Conservation (phyloP, 1,140 invertebrate genomes). For the Saccostrea glomerata region DNA sequence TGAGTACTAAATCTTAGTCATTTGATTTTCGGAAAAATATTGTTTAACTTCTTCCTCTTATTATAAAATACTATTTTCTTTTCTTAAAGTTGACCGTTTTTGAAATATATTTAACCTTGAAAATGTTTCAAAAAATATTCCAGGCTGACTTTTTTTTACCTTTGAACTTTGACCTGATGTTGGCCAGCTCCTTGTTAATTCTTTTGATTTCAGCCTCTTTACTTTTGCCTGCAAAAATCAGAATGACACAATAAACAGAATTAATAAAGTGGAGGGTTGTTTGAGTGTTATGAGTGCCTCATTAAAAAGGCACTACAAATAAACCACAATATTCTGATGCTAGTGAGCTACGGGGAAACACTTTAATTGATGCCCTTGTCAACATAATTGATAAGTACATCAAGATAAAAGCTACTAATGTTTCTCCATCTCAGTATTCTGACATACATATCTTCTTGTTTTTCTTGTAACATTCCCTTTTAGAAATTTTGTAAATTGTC, state of each 20-base stretch:
- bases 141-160: conserved; percentile 77
- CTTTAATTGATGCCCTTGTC: not conserved
- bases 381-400: not conserved
- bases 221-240: conserved; percentile 90
- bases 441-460: not conserved
- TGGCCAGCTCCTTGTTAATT: conserved; percentile 99
- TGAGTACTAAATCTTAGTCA: too few relatives aligned
- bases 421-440: not conserved
- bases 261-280: not conserved
- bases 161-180: conserved; percentile 99
- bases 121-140: too few relatives aligned
- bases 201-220: conserved; percentile 99
- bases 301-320: not conserved
- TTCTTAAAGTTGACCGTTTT: too few relatives aligned
- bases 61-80: too few relatives aligned
- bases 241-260: not conserved
- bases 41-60: too few relatives aligned
- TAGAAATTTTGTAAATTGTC: too few relatives aligned
- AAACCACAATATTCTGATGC: not conserved
- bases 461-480: not conserved
- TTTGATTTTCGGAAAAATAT: too few relatives aligned
- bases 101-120: too few relatives aligned
- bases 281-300: not conserved
- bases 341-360: not conserved
- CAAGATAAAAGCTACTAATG: not conserved